Evolutionary conservation across 1,140 invertebrate genomes (phyloP), one percentile per base, ranked within the genome.

Genomic region (Andricus grossulariae): DNA sequence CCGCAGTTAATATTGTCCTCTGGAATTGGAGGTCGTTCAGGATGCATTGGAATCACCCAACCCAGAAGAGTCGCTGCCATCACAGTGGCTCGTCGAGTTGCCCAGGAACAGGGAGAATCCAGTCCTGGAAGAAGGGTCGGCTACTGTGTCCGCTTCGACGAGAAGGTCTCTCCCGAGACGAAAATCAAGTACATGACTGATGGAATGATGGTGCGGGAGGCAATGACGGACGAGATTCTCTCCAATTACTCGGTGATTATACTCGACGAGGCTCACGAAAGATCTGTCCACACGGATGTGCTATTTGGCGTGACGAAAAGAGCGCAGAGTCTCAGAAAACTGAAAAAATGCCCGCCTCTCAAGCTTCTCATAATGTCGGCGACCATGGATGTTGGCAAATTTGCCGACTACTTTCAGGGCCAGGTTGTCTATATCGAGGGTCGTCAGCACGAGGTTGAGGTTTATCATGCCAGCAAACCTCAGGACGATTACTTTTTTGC

Each of bases 191-290:
- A 96, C 92, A 91, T 98, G 84, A 99, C 98, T 70, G 98, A 99
- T 93, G 98, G 98, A 77, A 98, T 99, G 96, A 91, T 99, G 80
- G 92, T 99, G 1, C 90, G 97, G 79, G 98, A 99, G 92, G 96
- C 97, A 3, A 95, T 98, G 88, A 88, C 89, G 76, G 95, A 97
- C 89, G 93, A 94, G 54, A 89, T 94, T 18, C 85, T 97, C 5
- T 93, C 92, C 72, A 94, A 94, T 79, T 99, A 99, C 89, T 95
- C 94, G 18, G 91, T 97, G 32, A 94, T 99, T 10, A 96, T 99
- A 76, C 92, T 99, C 71, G 99, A 99, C 92, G 99, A 99, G 90
- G 98, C 97, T 70, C 99, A 99, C 90, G 99, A 99, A 92, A 92
- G 99, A 55, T 99, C 98, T 0, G 94, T 99, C 1, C 96, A 98